These are phyloP conservation scores for Borostomias antarcticus DNA, from an alignment of 2,797 vertebrate species.

Conservation along the genomic window DNA sequence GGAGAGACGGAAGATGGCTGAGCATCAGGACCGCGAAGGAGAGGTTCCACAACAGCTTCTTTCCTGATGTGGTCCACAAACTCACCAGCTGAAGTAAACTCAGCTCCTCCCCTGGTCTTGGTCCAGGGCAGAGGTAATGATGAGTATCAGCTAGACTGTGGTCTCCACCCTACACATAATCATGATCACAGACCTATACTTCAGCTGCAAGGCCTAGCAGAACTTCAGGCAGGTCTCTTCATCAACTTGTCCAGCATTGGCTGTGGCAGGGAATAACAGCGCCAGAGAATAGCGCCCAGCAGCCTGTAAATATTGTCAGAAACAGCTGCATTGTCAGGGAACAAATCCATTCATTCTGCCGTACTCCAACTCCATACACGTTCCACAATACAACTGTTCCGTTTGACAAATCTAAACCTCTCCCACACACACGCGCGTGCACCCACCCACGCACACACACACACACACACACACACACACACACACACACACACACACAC, in stretches of 20 bases:
- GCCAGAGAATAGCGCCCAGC: constrained; percentile 56
- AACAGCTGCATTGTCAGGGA: constrained; percentile 50
- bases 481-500: too few relatives aligned
- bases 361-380: constrained; percentile 41
- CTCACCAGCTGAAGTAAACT: too few relatives aligned
- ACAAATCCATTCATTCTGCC: constrained; percentile 59
- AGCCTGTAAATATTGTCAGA: constrained; percentile 59
- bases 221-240: not conserved
- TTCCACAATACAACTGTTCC: constrained; percentile 52
- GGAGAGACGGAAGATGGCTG: too few relatives aligned
- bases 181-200: not conserved
- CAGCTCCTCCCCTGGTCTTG: too few relatives aligned
- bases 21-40: too few relatives aligned
- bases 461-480: not conserved
- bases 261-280: constrained; percentile 57
- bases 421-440: not conserved
- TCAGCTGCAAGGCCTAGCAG: not conserved
- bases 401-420: constrained; percentile 48
- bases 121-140: too few relatives aligned
- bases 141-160: too few relatives aligned
- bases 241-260: constrained; percentile 49
- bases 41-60: too few relatives aligned
- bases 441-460: too few relatives aligned
- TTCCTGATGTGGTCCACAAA: too few relatives aligned
- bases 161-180: too few relatives aligned